Evolutionary conservation across 2,888 invertebrate species (phyloP).

Genomic region (Gari tellinella): DNA sequence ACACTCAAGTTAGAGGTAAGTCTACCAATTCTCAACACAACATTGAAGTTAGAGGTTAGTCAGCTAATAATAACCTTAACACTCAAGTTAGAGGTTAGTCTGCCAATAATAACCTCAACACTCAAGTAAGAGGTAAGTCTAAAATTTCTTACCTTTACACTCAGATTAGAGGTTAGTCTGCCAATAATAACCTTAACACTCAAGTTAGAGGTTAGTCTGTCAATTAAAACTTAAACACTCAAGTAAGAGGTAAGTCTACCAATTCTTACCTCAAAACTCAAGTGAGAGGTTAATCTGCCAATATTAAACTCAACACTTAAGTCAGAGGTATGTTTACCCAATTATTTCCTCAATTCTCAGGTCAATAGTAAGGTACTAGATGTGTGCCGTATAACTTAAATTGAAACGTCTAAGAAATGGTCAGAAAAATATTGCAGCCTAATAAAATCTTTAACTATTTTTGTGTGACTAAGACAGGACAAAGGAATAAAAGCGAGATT

Average conservation of each 20-base stretch:
- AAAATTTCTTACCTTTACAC: constrained; percentile 72
- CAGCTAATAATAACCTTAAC: constrained; percentile 71
- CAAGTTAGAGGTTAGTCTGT: constrained; percentile 51
- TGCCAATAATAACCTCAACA: not conserved
- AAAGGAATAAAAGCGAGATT: too few species aligned
- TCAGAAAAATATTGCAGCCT: too few species aligned
- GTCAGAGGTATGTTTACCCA: too few species aligned
- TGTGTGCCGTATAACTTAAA: too few species aligned
- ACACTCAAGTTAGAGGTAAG: constrained; percentile 73
- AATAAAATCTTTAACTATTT: too few species aligned
- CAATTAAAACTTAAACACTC: constrained; percentile 70
- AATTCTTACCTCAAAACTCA: not conserved
- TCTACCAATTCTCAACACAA: not conserved
- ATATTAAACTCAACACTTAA: too few species aligned
- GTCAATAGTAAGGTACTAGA: too few species aligned
- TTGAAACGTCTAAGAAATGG: too few species aligned
- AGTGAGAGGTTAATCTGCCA: too few species aligned
- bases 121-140: constrained; percentile 78
- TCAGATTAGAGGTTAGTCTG: constrained; percentile 71
- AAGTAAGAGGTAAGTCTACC: constrained; percentile 64
- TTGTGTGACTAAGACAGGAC: too few species aligned
- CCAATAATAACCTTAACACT: not conserved
- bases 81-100: constrained; percentile 68
- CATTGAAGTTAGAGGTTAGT: constrained; percentile 28
- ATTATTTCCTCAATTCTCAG: too few species aligned